phyloP scores from a whole-genome alignment of 2,113 vertebrate species.

The Pampusana beccarii region DNA sequence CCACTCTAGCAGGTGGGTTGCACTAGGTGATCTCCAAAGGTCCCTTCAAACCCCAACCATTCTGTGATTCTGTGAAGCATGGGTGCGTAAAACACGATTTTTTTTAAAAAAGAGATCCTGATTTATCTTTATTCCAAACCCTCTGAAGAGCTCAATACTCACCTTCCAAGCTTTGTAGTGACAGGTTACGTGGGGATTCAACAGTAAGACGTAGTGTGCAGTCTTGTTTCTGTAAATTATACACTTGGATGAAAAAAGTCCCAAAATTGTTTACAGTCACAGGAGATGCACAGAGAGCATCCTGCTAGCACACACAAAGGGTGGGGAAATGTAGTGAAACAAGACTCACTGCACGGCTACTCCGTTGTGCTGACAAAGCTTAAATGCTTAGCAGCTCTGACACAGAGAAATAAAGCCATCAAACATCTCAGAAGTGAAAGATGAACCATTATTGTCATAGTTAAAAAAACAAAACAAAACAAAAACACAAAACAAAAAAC shows the following conservation, averaged over 20 bases:
- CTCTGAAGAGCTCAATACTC: background rate
- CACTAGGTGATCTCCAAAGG: too few relatives aligned
- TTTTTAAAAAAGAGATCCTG: background rate
- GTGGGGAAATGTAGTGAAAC: fast-evolving
- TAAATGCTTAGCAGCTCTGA: background rate
- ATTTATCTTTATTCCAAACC: background rate
- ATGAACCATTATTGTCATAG: fast-evolving
- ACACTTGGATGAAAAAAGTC: background rate
- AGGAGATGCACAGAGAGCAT: background rate
- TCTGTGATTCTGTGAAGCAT: background rate
- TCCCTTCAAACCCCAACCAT: background rate
- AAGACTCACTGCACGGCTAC: background rate
- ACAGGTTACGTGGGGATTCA: background rate
- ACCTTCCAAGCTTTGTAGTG: background rate
- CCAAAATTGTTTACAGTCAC: background rate
- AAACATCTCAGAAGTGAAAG: background rate
- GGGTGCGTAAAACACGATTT: background rate
- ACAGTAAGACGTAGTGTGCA: background rate
- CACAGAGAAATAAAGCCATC: background rate
- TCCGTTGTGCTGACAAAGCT: background rate
- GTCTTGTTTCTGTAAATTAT: background rate
- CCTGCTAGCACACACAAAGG: background rate
- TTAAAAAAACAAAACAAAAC: background rate
- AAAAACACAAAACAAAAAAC: background rate
- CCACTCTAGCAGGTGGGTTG: too few relatives aligned